Percentiles rank a stretch among this genome's conserved stretches.
These are phyloP conservation scores for Polyergus mexicanus DNA, from an alignment of 1,140 invertebrate species.

Conservation along the genomic window DNA sequence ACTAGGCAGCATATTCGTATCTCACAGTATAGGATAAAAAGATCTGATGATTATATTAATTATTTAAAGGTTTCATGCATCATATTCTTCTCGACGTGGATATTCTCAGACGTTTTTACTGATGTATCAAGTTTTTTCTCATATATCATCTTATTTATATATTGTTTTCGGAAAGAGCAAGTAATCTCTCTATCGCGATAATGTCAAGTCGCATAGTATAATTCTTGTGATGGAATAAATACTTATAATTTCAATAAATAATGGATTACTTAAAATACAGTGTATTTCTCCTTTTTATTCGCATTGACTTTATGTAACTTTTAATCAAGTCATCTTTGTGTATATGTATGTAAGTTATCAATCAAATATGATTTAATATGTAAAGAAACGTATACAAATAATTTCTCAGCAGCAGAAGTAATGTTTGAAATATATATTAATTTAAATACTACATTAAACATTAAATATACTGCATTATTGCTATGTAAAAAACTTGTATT, in stretches of 20 bases:
- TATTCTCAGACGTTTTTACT: constrained; percentile 37
- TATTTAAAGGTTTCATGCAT: constrained; percentile 34
- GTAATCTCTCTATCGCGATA: constrained; percentile 51
- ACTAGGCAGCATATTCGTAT: constrained; percentile 36
- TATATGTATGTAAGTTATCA: neutral
- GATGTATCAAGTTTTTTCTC: constrained; percentile 48
- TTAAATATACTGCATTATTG: constrained; percentile 9
- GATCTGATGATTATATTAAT: constrained; percentile 52
- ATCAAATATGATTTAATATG: neutral
- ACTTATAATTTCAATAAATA: constrained; percentile 75
- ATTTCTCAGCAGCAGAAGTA: constrained; percentile 1
- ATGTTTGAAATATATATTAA: neutral
- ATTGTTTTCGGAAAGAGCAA: constrained; percentile 17
- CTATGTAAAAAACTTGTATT: neutral
- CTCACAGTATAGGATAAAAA: constrained; percentile 29
- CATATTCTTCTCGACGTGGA: neutral
- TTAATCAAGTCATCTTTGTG: neutral
- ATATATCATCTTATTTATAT: constrained; percentile 36
- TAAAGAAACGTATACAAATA: neutral
- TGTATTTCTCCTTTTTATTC: constrained; percentile 28
- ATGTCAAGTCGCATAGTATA: constrained; percentile 48
- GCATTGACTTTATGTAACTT: neutral
- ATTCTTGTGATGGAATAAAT: constrained; percentile 67
- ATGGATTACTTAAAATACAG: constrained; percentile 64
- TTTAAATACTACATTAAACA: neutral